Percentiles rank a stretch among this genome's conserved stretches.
These are phyloP conservation scores for Papilio dardanus DNA, from an alignment of 1,140 invertebrate genomes.

Conservation along the genomic window DNA sequence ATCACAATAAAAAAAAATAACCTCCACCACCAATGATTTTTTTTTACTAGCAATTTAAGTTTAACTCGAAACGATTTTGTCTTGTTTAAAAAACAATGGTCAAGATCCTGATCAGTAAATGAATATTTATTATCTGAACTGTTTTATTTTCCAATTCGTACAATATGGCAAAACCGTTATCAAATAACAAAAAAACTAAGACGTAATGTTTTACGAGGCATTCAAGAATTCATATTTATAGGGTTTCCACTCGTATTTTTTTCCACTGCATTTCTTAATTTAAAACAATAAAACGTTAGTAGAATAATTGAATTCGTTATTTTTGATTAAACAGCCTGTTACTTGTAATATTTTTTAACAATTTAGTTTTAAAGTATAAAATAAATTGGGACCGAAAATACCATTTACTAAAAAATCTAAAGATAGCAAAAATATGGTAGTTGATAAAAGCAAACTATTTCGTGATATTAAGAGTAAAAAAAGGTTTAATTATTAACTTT, in stretches of 20 bases:
- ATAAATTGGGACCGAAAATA: too few species aligned
- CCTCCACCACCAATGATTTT: not conserved
- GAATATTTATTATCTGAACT: not conserved
- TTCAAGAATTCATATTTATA: constrained; percentile 18
- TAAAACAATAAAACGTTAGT: not conserved
- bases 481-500: not conserved
- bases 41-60: too few species aligned
- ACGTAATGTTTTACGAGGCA: constrained; percentile 24
- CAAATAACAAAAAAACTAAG: constrained; percentile 4
- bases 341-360: too few species aligned
- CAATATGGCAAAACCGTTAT: not conserved
- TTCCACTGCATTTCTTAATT: constrained; percentile 1
- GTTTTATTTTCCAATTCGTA: not conserved
- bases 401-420: too few species aligned
- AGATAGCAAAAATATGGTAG: too few species aligned
- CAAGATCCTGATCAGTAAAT: not conserved
- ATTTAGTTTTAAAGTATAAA: too few species aligned
- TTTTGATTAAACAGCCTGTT: too few species aligned
- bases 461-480: too few species aligned
- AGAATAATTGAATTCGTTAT: too few species aligned
- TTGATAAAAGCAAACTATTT: too few species aligned
- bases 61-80: too few species aligned
- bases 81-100: not conserved
- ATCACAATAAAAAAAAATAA: not conserved
- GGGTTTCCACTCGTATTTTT: not conserved